Percentiles rank a stretch among this genome's conserved stretches.
These are phyloP conservation scores for Asbolus verrucosus DNA, from an alignment of 1,140 invertebrate genomes.

Conservation along the genomic window DNA sequence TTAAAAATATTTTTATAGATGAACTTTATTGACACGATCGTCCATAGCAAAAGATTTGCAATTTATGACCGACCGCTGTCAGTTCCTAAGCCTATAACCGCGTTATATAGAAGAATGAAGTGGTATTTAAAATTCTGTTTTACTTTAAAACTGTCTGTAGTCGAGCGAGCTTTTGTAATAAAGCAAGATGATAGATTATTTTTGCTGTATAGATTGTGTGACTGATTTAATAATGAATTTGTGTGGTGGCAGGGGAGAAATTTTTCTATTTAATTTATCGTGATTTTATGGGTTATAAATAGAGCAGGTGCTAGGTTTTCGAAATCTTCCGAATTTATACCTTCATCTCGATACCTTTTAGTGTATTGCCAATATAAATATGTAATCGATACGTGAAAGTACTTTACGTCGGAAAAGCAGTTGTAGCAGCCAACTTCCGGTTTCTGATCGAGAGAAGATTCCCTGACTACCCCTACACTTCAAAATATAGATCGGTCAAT, in stretches of 20 bases:
- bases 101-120: conserved; percentile 22
- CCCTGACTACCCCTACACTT: conserved; percentile 25
- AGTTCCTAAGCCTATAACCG: conserved; percentile 16
- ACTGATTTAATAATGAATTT: conserved; percentile 31
- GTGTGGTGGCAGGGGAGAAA: not conserved
- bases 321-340: conserved; percentile 34
- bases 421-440: conserved; percentile 36
- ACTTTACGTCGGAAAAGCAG: conserved; percentile 38
- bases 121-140: conserved; percentile 31
- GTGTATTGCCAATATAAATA: conserved; percentile 39
- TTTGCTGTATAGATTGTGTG: conserved; percentile 4
- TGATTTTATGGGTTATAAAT: conserved; percentile 35
- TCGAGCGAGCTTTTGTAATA: not conserved
- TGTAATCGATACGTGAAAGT: conserved; percentile 39
- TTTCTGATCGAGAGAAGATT: conserved; percentile 32
- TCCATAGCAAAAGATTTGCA: conserved; percentile 29
- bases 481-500: conserved; percentile 33
- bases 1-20: conserved; percentile 34
- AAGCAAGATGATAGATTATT: conserved; percentile 6
- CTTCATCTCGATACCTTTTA: conserved; percentile 37
- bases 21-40: conserved; percentile 34
- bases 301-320: conserved; percentile 28
- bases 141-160: conserved; percentile 29
- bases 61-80: conserved; percentile 35
- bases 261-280: conserved; percentile 34